A percentile compares a stretch with the other conserved stretches of the same genome.
These are phyloP conservation scores for Varanus salvator DNA, from an alignment of 2,113 vertebrate genomes.

Conservation along the genomic window DNA sequence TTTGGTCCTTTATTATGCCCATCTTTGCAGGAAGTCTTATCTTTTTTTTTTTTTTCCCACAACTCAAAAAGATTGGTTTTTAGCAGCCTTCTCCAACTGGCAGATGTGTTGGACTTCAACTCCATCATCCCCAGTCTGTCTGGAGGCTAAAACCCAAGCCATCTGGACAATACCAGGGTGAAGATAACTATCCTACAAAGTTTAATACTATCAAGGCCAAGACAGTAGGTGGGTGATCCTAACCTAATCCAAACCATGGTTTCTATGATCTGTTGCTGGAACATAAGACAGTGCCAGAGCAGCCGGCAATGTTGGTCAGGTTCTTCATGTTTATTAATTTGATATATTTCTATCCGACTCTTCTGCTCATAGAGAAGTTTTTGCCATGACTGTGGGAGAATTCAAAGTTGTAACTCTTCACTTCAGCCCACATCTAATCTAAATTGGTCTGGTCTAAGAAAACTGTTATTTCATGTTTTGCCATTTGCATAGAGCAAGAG, in stretches of 20 bases:
- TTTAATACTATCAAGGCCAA: neutral
- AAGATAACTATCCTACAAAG: neutral
- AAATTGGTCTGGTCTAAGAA: no score
- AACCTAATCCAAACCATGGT: neutral
- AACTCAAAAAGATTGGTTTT: neutral
- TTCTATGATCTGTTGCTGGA: neutral
- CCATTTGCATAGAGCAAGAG: no score
- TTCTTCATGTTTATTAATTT: neutral
- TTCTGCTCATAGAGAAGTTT: no score
- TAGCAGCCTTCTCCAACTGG: neutral
- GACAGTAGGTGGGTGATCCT: neutral
- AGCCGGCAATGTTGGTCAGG: neutral
- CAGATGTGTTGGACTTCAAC: no score
- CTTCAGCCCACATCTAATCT: no score
- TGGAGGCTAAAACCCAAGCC: no score
- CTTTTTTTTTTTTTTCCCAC: neutral
- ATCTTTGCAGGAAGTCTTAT: no score
- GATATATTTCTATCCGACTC: no score
- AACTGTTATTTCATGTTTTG: no score
- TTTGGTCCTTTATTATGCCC: no score
- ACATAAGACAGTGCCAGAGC: neutral
- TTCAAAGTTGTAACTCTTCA: neutral
- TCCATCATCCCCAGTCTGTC: no score
- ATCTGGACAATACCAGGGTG: no score
- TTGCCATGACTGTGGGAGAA: neutral